Evolutionary conservation across 1,140 invertebrate species (phyloP).

Genomic region (Cotesia glomerata): DNA sequence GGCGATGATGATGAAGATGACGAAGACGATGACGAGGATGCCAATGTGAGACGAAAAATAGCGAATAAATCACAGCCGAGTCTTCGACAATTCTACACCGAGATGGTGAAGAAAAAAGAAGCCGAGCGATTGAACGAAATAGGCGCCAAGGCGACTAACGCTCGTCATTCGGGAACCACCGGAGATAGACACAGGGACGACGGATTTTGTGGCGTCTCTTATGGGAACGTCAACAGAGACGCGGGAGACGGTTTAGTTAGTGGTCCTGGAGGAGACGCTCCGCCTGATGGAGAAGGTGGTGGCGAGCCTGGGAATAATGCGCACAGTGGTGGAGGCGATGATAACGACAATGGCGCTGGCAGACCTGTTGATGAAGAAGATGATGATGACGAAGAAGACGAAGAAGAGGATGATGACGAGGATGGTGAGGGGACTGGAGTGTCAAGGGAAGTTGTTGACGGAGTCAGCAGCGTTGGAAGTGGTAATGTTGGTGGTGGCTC

Average conservation of each 20-base stretch:
- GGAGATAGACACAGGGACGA: not conserved
- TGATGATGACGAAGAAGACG: slow-evolving; percentile 42
- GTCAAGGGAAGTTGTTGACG: slow-evolving; percentile 44
- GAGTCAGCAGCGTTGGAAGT: slow-evolving; percentile 45
- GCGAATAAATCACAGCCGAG: slow-evolving; percentile 51
- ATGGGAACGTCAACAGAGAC: not conserved
- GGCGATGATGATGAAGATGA: slow-evolving; percentile 53
- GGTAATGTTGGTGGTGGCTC: slow-evolving; percentile 48
- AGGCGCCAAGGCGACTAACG: slow-evolving; percentile 33
- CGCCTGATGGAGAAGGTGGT: slow-evolving; percentile 17
- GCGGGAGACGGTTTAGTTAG: not conserved
- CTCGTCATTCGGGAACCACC: not conserved
- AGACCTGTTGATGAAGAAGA: slow-evolving; percentile 37
- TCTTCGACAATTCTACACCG: slow-evolving; percentile 64
- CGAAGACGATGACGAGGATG: slow-evolving; percentile 54
- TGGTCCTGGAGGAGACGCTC: not conserved
- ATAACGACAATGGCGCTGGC: slow-evolving; percentile 23
- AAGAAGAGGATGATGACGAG: slow-evolving; percentile 39
- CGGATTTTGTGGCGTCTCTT: not conserved
- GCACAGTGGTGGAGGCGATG: not conserved
- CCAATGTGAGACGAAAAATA: slow-evolving; percentile 50
- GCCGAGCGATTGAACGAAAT: slow-evolving; percentile 44
- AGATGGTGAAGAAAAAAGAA: slow-evolving; percentile 66
- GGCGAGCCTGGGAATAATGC: not conserved
- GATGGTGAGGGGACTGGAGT: slow-evolving; percentile 38